Evolutionary conservation across 2,797 vertebrate species (phyloP).

Genomic region (Meriones psammophilus): DNA sequence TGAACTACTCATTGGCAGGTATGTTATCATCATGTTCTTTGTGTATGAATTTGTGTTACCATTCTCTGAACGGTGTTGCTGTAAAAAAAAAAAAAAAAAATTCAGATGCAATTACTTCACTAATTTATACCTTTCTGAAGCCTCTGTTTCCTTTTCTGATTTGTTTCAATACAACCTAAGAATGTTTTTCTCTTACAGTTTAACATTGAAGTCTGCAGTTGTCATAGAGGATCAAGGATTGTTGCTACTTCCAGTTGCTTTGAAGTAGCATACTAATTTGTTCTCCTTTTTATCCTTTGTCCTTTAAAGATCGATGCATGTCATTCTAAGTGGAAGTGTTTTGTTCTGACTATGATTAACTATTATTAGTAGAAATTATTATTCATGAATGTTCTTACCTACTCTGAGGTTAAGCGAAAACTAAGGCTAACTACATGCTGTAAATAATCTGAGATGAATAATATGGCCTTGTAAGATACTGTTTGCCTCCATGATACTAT

Average conservation of each 20-base stretch:
- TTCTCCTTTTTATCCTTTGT: slow-evolving; percentile 20
- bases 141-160: background rate
- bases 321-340: slow-evolving; percentile 2
- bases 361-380: background rate
- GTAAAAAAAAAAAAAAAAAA: background rate
- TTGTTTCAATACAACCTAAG: background rate
- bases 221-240: slow-evolving; percentile 9
- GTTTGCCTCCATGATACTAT: background rate
- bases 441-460: no score
- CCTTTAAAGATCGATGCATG: background rate
- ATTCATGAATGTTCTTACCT: background rate
- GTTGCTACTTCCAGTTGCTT: slow-evolving; percentile 25
- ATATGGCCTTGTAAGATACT: background rate
- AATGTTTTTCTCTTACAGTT: slow-evolving; percentile 2
- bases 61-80: slow-evolving; percentile 8
- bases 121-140: background rate
- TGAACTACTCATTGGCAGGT: slow-evolving; percentile 92
- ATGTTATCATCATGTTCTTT: slow-evolving; percentile 49
- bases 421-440: background rate
- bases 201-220: background rate
- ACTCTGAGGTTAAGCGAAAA: background rate
- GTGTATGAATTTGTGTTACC: background rate
- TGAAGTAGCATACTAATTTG: slow-evolving; percentile 36
- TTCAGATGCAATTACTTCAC: background rate
- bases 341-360: slow-evolving; percentile 18